Base-by-base conservation (phyloP, 2,113 vertebrate species). In the Choloepus hoffmanni region DNA sequence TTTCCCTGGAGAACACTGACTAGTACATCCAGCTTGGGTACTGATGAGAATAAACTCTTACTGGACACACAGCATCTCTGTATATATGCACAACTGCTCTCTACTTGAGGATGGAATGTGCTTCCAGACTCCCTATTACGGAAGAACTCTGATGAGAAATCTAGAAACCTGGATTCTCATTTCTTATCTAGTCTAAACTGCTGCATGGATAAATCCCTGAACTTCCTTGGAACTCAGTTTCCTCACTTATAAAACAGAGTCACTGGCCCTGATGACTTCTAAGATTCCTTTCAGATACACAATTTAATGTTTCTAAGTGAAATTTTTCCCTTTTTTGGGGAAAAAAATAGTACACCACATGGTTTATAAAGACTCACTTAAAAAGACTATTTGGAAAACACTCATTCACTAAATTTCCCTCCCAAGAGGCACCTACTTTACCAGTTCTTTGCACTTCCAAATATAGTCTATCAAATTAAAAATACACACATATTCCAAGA, bases 361-460 rank as follows among this genome's bases (percentile, higher is more conserved):
- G 33, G 18, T 79, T 87, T 89, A 82, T 76, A 53, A 23, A 78
- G 33, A 36, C 15, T 86, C 45, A 16, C 74, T 86, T 95, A 11
- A 73, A 82, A 93, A 82, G n/a, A 92, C 68, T 48, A 83, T 78
- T 53, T 7, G 50, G 60, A 90, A 6, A 94, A 30, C 62, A 81
- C 7, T 2, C 23, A 63, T 83, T 78, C 48, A 43, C 43, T 33
- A 43, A 19, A 24, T 85, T 62, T 70, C 23, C 21, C 58, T 7
- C 19, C 72, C 40, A 77, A 89, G 79, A 85, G 48, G 30, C n/a
- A 92, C 85, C 28, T 78, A 85, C 30, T 45, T 93, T 40, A 72
- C 40, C n/a, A 58, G 23, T 33, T 86, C 73, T 85, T 85, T 79
- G 11, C 78, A 58, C 89, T 92, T 94, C n/a, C 30, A 79, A 89